Percentiles rank a stretch among this genome's conserved stretches.
These are phyloP conservation scores for Mystacides longicornis DNA, from an alignment of 2,888 invertebrate species.

Conservation along the genomic window DNA sequence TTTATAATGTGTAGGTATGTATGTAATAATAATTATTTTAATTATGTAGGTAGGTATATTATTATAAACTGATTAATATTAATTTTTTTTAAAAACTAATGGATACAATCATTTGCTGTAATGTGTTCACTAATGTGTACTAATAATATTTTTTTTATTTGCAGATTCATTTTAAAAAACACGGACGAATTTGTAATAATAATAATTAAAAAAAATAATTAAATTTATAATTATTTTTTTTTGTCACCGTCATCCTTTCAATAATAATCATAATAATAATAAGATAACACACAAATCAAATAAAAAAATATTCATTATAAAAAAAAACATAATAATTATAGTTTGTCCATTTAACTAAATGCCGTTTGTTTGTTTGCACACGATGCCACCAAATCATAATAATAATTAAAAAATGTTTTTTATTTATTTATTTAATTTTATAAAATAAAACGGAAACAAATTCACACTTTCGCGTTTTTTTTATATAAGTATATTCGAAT, in stretches of 20 bases:
- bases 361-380: neutral
- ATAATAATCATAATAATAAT: slow-evolving; percentile 4
- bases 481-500: neutral
- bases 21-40: slow-evolving; percentile 17
- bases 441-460: neutral
- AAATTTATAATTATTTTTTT: slow-evolving; percentile 12
- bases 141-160: slow-evolving; percentile 11
- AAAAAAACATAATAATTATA: no score
- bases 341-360: neutral
- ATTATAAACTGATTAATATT: neutral
- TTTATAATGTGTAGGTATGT: neutral
- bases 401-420: neutral
- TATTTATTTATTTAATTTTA: neutral
- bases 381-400: neutral
- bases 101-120: slow-evolving; percentile 25
- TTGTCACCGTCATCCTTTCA: neutral
- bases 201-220: neutral
- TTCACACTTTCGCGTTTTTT: neutral
- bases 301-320: neutral
- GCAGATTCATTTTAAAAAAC: slow-evolving; percentile 17
- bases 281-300: neutral
- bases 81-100: slow-evolving; percentile 17
- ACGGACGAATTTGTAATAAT: slow-evolving; percentile 26
- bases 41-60: neutral
- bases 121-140: slow-evolving; percentile 20